Percentiles rank a stretch among this genome's conserved stretches.
These are phyloP conservation scores for Salminus brasiliensis DNA, from an alignment of 2,113 vertebrate genomes.

Conservation along the genomic window DNA sequence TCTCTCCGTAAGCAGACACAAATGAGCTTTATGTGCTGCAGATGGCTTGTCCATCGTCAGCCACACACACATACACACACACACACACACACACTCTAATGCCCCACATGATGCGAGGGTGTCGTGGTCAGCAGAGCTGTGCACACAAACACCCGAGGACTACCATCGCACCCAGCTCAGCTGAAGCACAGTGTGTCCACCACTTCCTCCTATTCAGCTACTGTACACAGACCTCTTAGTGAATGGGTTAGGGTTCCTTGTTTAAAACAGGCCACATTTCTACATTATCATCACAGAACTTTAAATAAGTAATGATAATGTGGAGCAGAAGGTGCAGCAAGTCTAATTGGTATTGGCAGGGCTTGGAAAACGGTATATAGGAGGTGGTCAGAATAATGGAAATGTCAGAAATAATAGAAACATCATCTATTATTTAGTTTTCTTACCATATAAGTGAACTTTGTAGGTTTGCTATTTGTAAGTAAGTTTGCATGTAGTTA, in stretches of 20 bases:
- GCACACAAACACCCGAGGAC: conserved; percentile 9
- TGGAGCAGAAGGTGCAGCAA: no score
- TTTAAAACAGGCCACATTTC: conserved; percentile 21
- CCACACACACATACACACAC: no score
- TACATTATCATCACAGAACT: not conserved
- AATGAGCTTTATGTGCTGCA: conserved; percentile 71
- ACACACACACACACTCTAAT: conserved; percentile 58
- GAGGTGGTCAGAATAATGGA: not conserved
- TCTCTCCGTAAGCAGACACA: conserved; percentile 72
- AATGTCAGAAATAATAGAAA: not conserved
- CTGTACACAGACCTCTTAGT: not conserved
- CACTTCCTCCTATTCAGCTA: not conserved
- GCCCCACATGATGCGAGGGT: conserved; percentile 19
- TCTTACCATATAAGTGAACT: no score
- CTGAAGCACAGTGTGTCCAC: not conserved
- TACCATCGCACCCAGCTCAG: not conserved
- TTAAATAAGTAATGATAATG: not conserved
- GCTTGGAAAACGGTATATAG: not conserved
- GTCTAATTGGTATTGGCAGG: not conserved
- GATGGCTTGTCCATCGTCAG: conserved; percentile 62
- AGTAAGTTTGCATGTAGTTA: no score
- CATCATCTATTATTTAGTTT: no score
- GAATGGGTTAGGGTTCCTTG: not conserved
- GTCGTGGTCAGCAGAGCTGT: conserved; percentile 22
- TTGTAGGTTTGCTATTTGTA: no score